A percentile compares a stretch with the other conserved stretches of the same genome.
These are phyloP conservation scores for Megaceryle torquata DNA, from an alignment of 2,113 vertebrate species.

Conservation along the genomic window DNA sequence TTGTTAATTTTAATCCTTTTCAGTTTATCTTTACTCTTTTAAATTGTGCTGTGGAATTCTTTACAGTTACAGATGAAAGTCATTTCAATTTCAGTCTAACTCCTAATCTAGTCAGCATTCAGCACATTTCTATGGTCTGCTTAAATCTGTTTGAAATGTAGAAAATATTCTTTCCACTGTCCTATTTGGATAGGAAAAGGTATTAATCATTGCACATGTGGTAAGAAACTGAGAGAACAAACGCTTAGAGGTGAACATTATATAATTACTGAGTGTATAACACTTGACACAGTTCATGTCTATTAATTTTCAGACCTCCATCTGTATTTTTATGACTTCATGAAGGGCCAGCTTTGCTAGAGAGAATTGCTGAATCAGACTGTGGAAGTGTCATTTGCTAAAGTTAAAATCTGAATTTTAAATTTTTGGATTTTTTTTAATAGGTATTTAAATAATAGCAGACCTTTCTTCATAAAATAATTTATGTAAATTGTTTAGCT, in stretches of 20 bases:
- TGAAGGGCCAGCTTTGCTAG: not conserved
- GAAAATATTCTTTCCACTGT: slow-evolving; percentile 20
- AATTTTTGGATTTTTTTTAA: not conserved
- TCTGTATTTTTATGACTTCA: not conserved
- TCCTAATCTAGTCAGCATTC: not conserved
- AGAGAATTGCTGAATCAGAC: not conserved
- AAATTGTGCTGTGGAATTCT: not conserved
- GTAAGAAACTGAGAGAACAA: not conserved
- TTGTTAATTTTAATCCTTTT: not conserved
- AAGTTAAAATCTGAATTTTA: not conserved
- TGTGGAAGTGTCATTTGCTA: not conserved
- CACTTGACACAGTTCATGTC: not conserved
- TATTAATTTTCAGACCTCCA: not conserved
- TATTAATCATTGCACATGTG: slow-evolving; percentile 2
- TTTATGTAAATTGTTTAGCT: not conserved
- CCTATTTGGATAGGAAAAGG: slow-evolving; percentile 1
- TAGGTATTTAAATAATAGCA: not conserved
- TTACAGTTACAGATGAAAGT: not conserved
- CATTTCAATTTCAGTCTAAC: slow-evolving; percentile 5
- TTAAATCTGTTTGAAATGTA: not conserved
- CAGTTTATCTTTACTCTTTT: not conserved
- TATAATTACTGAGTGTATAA: not conserved
- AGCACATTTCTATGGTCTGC: not conserved
- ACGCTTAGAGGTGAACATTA: not conserved
- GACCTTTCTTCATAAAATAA: not conserved